Percentiles rank a stretch among this genome's conserved stretches.
Evolutionary conservation across 2,797 vertebrate genomes (phyloP).

Genomic region (Triplophysa yarkandensis): DNA sequence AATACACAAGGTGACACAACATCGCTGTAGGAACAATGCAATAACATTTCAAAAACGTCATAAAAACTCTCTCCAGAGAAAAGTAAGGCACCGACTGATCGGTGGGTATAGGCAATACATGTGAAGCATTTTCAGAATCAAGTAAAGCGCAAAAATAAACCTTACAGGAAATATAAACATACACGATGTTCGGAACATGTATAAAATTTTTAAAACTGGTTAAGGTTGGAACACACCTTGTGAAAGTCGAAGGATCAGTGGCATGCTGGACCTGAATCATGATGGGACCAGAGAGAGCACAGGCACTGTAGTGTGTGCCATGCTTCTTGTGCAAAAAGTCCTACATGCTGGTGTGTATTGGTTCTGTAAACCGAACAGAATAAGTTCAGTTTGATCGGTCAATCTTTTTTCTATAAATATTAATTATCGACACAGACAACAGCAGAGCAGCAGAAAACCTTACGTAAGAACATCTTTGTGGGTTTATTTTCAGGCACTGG

Average conservation of each 20-base stretch:
- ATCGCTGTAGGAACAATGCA: slow-evolving; percentile 52
- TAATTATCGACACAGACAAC: not conserved
- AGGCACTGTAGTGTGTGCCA: not conserved
- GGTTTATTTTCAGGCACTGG: slow-evolving; percentile 23
- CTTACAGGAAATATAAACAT: slow-evolving; percentile 56
- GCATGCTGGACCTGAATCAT: slow-evolving; percentile 28
- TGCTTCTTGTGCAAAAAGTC: slow-evolving; percentile 38
- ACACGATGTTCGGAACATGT: slow-evolving; percentile 43
- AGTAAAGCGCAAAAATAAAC: slow-evolving; percentile 41
- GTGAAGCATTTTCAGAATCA: slow-evolving; percentile 47
- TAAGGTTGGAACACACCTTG: slow-evolving; percentile 62
- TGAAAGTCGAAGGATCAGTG: slow-evolving; percentile 54
- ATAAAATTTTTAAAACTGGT: slow-evolving; percentile 46
- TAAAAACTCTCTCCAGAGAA: slow-evolving; percentile 60
- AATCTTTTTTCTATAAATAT: too few relatives aligned
- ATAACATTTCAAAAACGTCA: slow-evolving; percentile 31
- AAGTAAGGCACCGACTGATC: slow-evolving; percentile 83
- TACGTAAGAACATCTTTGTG: slow-evolving; percentile 16
- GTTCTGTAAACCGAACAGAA: slow-evolving; percentile 28
- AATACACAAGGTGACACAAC: slow-evolving; percentile 64
- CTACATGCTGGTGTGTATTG: slow-evolving; percentile 52
- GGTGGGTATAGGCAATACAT: slow-evolving; percentile 73
- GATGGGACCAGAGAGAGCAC: slow-evolving; percentile 17
- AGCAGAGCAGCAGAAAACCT: not conserved
- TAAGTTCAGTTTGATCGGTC: too few relatives aligned